Base-by-base conservation (phyloP, 2,888 invertebrate genomes). In the Macrostomum cliftonense region DNA sequence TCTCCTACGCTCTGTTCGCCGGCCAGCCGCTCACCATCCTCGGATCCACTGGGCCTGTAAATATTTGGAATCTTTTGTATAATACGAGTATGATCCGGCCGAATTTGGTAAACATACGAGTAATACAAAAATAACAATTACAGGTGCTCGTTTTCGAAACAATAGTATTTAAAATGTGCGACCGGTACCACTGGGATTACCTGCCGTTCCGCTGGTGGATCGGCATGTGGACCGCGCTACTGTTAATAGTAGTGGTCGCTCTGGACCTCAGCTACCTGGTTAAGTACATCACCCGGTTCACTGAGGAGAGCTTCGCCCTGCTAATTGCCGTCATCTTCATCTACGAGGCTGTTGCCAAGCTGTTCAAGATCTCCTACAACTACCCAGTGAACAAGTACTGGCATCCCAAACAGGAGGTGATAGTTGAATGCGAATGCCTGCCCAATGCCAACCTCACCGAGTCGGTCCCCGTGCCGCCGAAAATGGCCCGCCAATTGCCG, bases 251-350 rank as follows among this genome's bases (percentile, higher is more conserved):
- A 47, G 74, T 95, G 60, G 88, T 89, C 39, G 89, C 89, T 1
- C 77, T 89, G 42, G 95, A 97, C 72, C 87, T 91, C 11, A 88
- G 88, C 67, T 89, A 89, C 43, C 75, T 93, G 52, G 93, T 97
- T 14, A 50, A 89, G 65, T 89, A 89, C 67, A 95, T 95, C 58
- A 97, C 95, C 12, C 78, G 93, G 56, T 95, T 95, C 69, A 95
- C 95, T 0, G 93, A 95, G 70, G 93, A 95, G 72, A 91, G 89
- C 69, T 95, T 95, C 65, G 93, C 95, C 16, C 86, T 87, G 1
- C 74, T 95, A 20, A 95, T 95, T 64, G 91, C 93, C 37, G 82
- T 95, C 63, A 97, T 97, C 65, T 97, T 95, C 72, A 89, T 97
- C 71, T 85, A 84, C 67, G 91, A 95, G 78, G 91, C 95, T 47